Evolutionary conservation across 2,888 invertebrate genomes (phyloP).

Genomic region (Aspidiotus destructor): DNA sequence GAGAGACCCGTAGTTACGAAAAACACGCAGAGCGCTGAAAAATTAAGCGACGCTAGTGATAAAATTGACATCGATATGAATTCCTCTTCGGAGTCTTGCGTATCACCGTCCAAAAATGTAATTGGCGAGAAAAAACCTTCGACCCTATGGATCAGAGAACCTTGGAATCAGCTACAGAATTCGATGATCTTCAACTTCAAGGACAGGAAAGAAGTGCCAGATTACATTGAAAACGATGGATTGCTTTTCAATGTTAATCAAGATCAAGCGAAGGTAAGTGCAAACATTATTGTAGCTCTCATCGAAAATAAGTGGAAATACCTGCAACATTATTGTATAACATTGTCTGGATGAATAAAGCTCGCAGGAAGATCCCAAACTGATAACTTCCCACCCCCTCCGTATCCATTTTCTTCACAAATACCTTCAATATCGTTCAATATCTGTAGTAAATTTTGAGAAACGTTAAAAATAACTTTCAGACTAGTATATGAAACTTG

Average conservation of each 20-base stretch:
- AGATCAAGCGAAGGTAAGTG: constrained; percentile 28
- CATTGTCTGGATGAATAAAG: too few relatives aligned
- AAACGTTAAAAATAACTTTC: too few relatives aligned
- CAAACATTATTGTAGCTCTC: neutral
- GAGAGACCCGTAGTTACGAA: constrained; percentile 57
- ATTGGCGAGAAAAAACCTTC: constrained; percentile 33
- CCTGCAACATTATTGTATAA: too few relatives aligned
- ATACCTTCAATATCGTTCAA: too few relatives aligned
- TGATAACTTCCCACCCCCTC: too few relatives aligned
- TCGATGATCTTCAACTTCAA: constrained; percentile 81
- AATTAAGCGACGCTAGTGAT: constrained; percentile 3
- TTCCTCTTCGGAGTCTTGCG: constrained; percentile 48
- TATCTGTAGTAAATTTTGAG: too few relatives aligned
- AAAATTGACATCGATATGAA: neutral
- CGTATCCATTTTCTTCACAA: too few relatives aligned
- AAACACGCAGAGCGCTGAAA: constrained; percentile 12
- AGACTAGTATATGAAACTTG: too few relatives aligned
- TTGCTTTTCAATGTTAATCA: constrained; percentile 14
- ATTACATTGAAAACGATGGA: constrained; percentile 85
- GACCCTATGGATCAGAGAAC: constrained; percentile 44
- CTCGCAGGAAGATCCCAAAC: too few relatives aligned
- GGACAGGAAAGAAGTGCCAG: constrained; percentile 72
- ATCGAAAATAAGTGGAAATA: too few relatives aligned
- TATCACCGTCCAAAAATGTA: constrained; percentile 45
- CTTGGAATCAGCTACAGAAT: constrained; percentile 53